Evolutionary conservation across 2,888 invertebrate genomes (phyloP), one percentile per base, ranked within the genome.

Genomic region (Gnatocerus cornutus): DNA sequence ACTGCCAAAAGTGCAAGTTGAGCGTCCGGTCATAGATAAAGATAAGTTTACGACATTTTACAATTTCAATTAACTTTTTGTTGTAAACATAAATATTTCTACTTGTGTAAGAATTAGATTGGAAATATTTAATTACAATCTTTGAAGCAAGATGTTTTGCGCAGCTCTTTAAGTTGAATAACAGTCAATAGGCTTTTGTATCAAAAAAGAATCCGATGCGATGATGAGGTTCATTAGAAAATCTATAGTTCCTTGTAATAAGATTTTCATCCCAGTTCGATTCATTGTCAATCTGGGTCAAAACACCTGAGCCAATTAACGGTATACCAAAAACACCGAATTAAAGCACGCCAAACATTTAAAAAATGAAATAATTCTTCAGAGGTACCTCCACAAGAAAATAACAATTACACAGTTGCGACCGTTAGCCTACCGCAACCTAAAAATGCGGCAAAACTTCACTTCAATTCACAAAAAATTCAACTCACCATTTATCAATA

Each of bases 401-500:
- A 43, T 53, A 55, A 64, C 53, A 64, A 64, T 64, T 64, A 55
- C 53, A 50, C 50, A 21, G 53, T 41, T 43, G 45, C 14, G 41
- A 68, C 63, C 68, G 68, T 68, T 68, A 68, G 55, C 62, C 62
- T 43, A 61, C 61, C 68, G 68, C 68, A 68, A 68, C 41, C 56
- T 62, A 56, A 63, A 68, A 62, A 50, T 46, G 55, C 62, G 61
- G 45, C 52, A 68, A 68, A 68, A 46, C 29, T 43, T 39, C 46
- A 53, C 55, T 37, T 52, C 33, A 53, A 52, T 61, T 41, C 16
- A 16, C 21, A 8, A 10, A 16, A 43, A 13, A 68, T 10, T 14
- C 4, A 7, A 58, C 69, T 69, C 39, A 69, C 69, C 69, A 13
- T 58, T 50, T 8, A 27, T 48, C 14, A 64, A 10, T 4, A 56